Base-by-base conservation (phyloP, 1,140 invertebrate species). In the Euschistus heros region DNA sequence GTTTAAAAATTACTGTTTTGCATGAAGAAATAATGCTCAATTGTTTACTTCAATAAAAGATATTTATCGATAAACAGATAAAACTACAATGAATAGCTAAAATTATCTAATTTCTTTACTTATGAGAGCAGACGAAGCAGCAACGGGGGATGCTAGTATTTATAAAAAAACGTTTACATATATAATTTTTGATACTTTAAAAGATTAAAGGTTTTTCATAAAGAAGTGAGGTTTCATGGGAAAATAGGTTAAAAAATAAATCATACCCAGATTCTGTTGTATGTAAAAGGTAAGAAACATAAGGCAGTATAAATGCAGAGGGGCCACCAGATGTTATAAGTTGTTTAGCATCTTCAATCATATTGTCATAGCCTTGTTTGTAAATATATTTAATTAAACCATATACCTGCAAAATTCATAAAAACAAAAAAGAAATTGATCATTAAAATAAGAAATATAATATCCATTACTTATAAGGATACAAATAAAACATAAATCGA, bases 271-370 rank as follows among this genome's bases (percentile, higher is more conserved):
- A 20, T 61, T 61, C 59, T 33, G 33, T 61, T n/a, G n/a, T 10
- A 61, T 61, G 59, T 20, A 61, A 30, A 18, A 61, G 33, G 26
- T 61, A 61, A 2, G 18, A 6, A 18, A 61, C 17, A 42, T 61
- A 61, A 37, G 59, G 59, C 4, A 42, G 7, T 17, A 61, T 20
- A 14, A 18, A n/a, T 42, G 27, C 42, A 20, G 27, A 20, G 2
- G 59, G n/a, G 18, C 42, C 33, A 24, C 54, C 22, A 57, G 18
- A 27, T 6, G 20, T 27, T 3, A 61, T 30, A 15, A 61, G 27
- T 61, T 61, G 30, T 44, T 42, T 61, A 42, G 59, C 59, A 61
- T 61, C 59, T 8, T 61, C 30, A 6, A 61, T n/a, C 59, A 61
- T 61, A 8, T 37, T 24, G 3, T 61, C 59, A 22, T 61, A 17